These are phyloP conservation scores for rat (Rattus norvegicus) DNA, from an alignment of 2,113 vertebrate species.

Conservation along the genomic window GRCr8 NC_086035.1:37356501-37357000, in stretches of 20 bases:
- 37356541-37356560: neutral
- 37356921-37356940: neutral
- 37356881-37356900: neutral
- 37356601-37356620: no score
- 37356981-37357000: neutral
- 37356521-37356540: no score
- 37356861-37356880: neutral
- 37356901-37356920: neutral
- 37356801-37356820: neutral
- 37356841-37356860: neutral
- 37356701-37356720: neutral
- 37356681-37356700: neutral
- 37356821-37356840: neutral
- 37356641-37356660: neutral
- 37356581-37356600: no score
- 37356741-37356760: neutral
- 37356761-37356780: neutral
- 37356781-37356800: neutral
- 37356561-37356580: neutral
- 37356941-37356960: neutral
- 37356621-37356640: neutral
- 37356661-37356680: neutral
- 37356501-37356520: neutral
- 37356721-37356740: neutral
- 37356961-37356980: no score